A percentile compares a stretch with the other conserved stretches of the same genome.
Conservation (phyloP, 2,113 vertebrate genomes). For the Plecturocebus donacophilus region DNA sequence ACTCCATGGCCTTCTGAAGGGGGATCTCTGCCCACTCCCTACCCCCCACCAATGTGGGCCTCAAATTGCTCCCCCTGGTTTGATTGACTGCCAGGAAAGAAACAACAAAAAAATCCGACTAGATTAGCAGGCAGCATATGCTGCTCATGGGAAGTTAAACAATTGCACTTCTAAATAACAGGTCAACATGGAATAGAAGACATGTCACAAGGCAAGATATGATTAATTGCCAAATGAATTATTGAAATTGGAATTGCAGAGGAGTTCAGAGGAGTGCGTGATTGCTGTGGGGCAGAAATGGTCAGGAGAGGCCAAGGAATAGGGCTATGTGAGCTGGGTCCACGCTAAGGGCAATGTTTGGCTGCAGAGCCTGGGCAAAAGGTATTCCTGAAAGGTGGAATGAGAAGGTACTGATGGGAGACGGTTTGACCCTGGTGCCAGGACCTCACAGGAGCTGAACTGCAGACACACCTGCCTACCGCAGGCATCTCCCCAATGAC, state of each 20-base stretch:
- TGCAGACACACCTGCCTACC: fast-evolving
- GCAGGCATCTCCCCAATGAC: fast-evolving
- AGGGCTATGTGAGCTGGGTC: background rate
- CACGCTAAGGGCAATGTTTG: fast-evolving
- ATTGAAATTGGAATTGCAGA: slow-evolving; percentile 68
- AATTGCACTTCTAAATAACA: slow-evolving; percentile 65
- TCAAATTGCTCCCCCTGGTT: background rate
- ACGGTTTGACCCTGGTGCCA: background rate
- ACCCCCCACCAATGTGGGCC: background rate
- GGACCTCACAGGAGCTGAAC: background rate
- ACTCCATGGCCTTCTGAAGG: background rate
- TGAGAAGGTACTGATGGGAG: background rate
- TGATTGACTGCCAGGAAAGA: slow-evolving; percentile 43
- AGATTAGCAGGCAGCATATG: slow-evolving; percentile 54
- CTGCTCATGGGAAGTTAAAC: slow-evolving; percentile 63
- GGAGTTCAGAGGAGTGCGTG: background rate
- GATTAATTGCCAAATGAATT: slow-evolving; percentile 75
- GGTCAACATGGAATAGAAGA: slow-evolving; percentile 30
- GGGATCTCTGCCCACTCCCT: background rate
- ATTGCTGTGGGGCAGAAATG: background rate
- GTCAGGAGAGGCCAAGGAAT: background rate
- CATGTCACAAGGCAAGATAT: slow-evolving; percentile 63
- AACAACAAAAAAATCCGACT: background rate
- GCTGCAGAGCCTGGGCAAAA: fast-evolving
- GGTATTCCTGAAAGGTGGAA: background rate